Evolutionary conservation across 2,113 vertebrate genomes (phyloP), one percentile per base, ranked within the genome.

Genomic region (Eulemur rufifrons): DNA sequence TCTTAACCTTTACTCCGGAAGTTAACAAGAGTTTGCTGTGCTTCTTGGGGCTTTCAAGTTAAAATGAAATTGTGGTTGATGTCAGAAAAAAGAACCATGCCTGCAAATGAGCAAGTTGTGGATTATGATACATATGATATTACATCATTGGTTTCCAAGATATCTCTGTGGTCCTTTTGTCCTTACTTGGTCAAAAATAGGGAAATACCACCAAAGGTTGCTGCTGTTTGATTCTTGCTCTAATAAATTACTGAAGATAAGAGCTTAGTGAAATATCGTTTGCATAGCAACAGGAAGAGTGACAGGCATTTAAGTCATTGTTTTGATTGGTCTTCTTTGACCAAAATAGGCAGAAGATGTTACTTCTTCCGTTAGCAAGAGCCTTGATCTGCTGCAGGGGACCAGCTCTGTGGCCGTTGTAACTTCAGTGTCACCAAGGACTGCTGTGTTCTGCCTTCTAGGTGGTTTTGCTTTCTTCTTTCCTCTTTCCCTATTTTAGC

Each of bases 331-430:
- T n/a, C 29, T 39, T 39, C 25, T 92, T 73, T 87, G 61, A 39
- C 39, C 25, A 64, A 45, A 89, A 25, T 9, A 34, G 29, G 2
- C 61, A 37, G n/a, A n/a, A 64, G 66, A 39, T 13, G 47, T 6
- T 52, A 54, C 12, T 45, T 47, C 42, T 68, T 59, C 18, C 1
- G 2, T 63, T 32, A 15, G 50, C 5, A 0, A 10, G 85, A n/a
- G 63, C 32, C 20, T 50, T 14, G 42, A 3, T 45, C 21, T 34
- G 4, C 63, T 32, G 37, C 66, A 6, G n/a, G 27, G 39, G 15
- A 20, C 34, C 56, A n/a, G n/a, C n/a, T 32, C 0, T 27, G 6
- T 34, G 52, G n/a, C 0, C 1, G 0, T 1, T 13, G 39, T 23
- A 4, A 25, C 15, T 0, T 42, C 25, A 3, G 1, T 2, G 7